phyloP scores from a whole-genome alignment of 2,888 invertebrate genomes.

The Drymonia ruficornis region DNA sequence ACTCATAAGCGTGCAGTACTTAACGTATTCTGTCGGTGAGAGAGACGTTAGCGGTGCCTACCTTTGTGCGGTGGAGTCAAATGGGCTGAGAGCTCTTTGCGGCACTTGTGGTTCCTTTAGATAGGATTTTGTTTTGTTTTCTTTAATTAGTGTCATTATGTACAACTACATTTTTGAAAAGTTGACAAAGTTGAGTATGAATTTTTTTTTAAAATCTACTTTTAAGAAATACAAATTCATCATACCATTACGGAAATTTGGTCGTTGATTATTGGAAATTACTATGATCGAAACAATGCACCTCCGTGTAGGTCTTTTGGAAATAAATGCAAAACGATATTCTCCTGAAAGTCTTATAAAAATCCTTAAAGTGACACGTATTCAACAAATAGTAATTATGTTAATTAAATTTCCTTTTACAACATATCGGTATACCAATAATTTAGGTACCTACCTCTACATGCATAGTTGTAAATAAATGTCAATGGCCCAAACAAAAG shows the following conservation, averaged over 20 bases:
- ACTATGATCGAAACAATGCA: too few species aligned
- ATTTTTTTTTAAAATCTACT: too few species aligned
- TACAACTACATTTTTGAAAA: neutral
- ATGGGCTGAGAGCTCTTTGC: slow-evolving; percentile 64
- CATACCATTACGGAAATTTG: neutral
- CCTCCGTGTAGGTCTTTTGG: too few species aligned
- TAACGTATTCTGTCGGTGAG: slow-evolving; percentile 69
- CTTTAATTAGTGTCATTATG: slow-evolving; percentile 13
- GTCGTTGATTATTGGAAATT: too few species aligned
- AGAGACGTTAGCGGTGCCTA: slow-evolving; percentile 39
- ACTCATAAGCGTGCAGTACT: slow-evolving; percentile 79
- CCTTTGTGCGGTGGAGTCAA: slow-evolving; percentile 42
- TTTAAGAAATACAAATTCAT: neutral
- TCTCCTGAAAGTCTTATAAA: too few species aligned
- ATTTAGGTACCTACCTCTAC: too few species aligned
- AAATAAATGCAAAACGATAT: too few species aligned
- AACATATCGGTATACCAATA: too few species aligned
- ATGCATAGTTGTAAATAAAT: too few species aligned
- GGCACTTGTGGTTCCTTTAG: slow-evolving; percentile 65
- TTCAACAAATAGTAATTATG: too few species aligned
- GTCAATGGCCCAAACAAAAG: slow-evolving; percentile 8
- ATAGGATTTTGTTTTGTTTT: slow-evolving; percentile 28
- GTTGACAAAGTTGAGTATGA: neutral
- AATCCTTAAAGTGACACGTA: too few species aligned
- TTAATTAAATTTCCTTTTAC: too few species aligned